Evolutionary conservation across 2,113 vertebrate genomes (phyloP).

Genomic region (Anoura caudifer): DNA sequence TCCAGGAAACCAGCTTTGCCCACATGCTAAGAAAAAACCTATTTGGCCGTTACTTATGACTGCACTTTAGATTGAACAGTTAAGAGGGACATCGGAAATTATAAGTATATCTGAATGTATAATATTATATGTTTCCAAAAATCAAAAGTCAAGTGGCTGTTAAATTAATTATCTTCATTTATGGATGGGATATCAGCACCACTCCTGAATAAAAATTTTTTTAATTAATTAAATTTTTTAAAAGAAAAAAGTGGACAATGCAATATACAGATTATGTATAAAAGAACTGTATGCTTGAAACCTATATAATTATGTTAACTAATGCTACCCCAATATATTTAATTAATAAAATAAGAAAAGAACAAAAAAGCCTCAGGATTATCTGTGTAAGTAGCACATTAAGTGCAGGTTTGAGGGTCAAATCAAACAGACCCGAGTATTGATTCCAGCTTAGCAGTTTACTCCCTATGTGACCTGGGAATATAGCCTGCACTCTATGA

Average conservation of each 20-base stretch:
- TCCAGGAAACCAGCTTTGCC: background rate
- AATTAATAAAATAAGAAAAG: background rate
- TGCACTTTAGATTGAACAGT: background rate
- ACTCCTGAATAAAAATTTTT: background rate
- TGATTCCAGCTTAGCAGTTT: slow-evolving; percentile 43
- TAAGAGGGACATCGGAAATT: background rate
- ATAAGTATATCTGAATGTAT: background rate
- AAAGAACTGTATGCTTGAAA: background rate
- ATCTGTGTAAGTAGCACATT: background rate
- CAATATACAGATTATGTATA: background rate
- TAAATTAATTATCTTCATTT: background rate
- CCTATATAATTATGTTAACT: background rate
- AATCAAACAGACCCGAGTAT: slow-evolving; percentile 2
- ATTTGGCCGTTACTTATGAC: background rate
- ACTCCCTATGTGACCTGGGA: background rate
- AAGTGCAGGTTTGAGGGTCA: background rate
- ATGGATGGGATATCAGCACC: background rate
- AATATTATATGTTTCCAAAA: background rate
- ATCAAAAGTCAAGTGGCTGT: background rate
- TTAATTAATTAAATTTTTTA: background rate
- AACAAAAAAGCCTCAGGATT: background rate
- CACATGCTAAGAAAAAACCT: background rate
- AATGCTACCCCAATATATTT: background rate
- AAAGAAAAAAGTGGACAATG: background rate
- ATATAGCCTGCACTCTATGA: background rate